Evolutionary conservation across 2,888 invertebrate species (phyloP), one percentile per base, ranked within the genome.

Genomic region (Brenthis hecate): DNA sequence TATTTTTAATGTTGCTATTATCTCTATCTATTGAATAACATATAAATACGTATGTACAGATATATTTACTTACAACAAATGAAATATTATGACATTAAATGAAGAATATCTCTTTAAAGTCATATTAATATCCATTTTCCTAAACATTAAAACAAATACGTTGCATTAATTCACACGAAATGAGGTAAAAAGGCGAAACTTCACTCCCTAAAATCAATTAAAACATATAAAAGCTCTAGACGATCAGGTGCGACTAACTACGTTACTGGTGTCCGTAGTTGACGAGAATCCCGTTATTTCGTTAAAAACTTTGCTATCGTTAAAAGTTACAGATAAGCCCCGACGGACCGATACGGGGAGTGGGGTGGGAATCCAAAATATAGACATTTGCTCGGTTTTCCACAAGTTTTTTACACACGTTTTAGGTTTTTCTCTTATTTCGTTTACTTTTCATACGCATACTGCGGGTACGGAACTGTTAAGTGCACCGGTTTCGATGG

Each of bases 281-380:
- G 86, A 80, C 85, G 85, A 79, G 77, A 87, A 90, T 91, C 91
- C 83, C 82, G 87, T 91, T 90, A 92, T 91, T 90, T 87, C 88
- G 88, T 91, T 91, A 90, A 91, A 91, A 92, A 91, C 89, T 92
- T 89, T 81, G 81, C 79, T 90, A 89, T 91, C 89, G 91, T 91
- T 89, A 90, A 91, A 92, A 92, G 90, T 91, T 92, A 81, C 77
- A 76, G 84, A 83, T 87, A 85, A 86, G 85, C 87, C 86, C 89
- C 85, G 81, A 82, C 79, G 88, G 87, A 82, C 81, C 78, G 78
- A 80, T 80, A 78, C 75, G 3, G 14, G 6, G n/a, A 4, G 16
- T 74, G 68, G 72, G 70, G 74, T 71, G 69, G 67, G 68, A 70
- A 64, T 65, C 64, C 65, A 65, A 16, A 57, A 65, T 28, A 23